Evolutionary conservation across 2,113 vertebrate species (phyloP).

Genomic region (Copsychus sechellarum): DNA sequence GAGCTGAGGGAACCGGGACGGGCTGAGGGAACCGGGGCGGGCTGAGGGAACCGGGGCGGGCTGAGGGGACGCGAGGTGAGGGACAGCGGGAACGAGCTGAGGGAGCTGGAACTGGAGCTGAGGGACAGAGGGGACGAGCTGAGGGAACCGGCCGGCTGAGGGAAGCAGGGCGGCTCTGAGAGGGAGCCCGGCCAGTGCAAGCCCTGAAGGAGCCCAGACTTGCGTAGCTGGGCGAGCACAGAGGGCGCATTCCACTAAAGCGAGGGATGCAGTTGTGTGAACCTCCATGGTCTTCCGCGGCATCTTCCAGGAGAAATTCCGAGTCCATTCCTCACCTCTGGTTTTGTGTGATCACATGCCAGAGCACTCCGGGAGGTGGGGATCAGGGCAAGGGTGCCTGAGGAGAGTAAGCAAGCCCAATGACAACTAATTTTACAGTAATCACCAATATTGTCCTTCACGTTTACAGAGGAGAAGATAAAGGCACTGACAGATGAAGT

Average conservation of each 20-base stretch:
- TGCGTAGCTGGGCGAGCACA: background rate
- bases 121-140: too few relatives aligned
- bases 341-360: background rate
- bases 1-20: background rate
- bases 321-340: background rate
- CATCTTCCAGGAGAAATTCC: background rate
- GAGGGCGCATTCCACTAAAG: too few relatives aligned
- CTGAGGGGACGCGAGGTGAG: background rate
- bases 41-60: background rate
- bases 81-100: background rate
- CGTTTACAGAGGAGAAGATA: background rate
- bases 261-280: background rate
- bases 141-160: background rate
- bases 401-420: background rate
- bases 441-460: background rate
- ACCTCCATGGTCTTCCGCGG: background rate
- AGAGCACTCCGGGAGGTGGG: background rate
- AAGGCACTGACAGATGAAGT: background rate
- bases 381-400: background rate
- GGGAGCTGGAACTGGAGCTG: accelerated
- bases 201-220: background rate
- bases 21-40: background rate
- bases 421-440: background rate
- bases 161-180: background rate
- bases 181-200: accelerated